Conservation (phyloP, 1,140 invertebrate genomes). For the Pachypsylla venusta region DNA sequence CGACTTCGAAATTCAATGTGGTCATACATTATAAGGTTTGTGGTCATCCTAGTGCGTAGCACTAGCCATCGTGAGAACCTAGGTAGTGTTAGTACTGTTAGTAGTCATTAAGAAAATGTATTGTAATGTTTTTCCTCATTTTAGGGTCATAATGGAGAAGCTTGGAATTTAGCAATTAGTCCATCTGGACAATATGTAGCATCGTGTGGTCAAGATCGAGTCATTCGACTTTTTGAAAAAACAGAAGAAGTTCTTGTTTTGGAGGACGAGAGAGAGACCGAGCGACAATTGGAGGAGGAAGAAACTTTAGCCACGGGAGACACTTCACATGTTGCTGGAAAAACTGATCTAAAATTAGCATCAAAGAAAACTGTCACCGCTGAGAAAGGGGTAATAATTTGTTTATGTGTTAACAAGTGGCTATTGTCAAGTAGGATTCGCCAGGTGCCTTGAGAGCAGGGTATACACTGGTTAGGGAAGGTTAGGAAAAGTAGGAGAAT, state of each 20-base stretch:
- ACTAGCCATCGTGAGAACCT: too few species aligned
- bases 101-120: too few species aligned
- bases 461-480: too few species aligned
- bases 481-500: too few species aligned
- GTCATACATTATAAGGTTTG: too few species aligned
- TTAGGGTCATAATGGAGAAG: constrained; percentile 68
- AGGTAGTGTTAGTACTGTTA: too few species aligned
- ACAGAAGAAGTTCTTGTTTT: constrained; percentile 80
- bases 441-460: too few species aligned
- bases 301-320: constrained; percentile 54
- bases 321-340: constrained; percentile 44
- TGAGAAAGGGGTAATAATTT: constrained; percentile 61
- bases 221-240: constrained; percentile 72
- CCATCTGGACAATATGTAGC: constrained; percentile 65
- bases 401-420: too few species aligned
- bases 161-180: constrained; percentile 57
- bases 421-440: too few species aligned
- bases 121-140: too few species aligned
- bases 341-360: constrained; percentile 60
- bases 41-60: too few species aligned
- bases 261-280: constrained; percentile 78
- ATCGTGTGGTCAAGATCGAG: constrained; percentile 75
- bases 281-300: constrained; percentile 53
- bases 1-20: too few species aligned
- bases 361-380: constrained; percentile 81